phyloP scores from a whole-genome alignment of 2,113 vertebrate genomes.

The Zingel zingel region DNA sequence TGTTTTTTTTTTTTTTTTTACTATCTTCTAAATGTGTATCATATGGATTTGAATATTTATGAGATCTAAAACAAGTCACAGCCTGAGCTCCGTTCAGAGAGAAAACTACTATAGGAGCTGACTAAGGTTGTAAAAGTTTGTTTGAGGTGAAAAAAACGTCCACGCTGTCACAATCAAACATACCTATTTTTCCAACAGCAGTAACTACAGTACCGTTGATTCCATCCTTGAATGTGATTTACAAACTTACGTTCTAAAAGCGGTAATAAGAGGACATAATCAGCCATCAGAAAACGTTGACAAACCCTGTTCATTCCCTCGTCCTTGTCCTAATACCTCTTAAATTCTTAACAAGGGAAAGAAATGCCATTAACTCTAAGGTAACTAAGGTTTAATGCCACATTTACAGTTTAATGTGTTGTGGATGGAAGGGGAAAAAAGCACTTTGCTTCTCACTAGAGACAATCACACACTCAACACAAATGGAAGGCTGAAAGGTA shows the following conservation, averaged over 20 bases:
- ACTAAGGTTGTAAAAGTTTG: no score
- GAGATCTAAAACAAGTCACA: background rate
- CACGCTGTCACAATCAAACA: background rate
- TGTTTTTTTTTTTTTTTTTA: background rate
- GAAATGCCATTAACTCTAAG: slow-evolving; percentile 63
- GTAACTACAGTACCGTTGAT: background rate
- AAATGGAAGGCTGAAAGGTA: slow-evolving; percentile 51
- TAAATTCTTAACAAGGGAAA: slow-evolving; percentile 55
- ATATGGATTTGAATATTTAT: background rate
- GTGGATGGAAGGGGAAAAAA: slow-evolving; percentile 50
- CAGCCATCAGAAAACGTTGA: slow-evolving; percentile 50
- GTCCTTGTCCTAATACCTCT: slow-evolving; percentile 59
- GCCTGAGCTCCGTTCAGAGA: background rate
- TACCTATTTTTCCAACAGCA: background rate
- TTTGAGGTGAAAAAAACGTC: background rate
- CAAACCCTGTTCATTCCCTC: slow-evolving; percentile 38
- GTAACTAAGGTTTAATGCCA: slow-evolving; percentile 68
- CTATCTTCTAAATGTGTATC: background rate
- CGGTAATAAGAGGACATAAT: slow-evolving; percentile 20
- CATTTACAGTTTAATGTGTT: slow-evolving; percentile 73
- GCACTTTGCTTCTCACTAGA: slow-evolving; percentile 41
- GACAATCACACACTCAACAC: slow-evolving; percentile 51
- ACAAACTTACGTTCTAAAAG: slow-evolving; percentile 12
- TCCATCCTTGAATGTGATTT: slow-evolving; percentile 18
- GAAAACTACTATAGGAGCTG: background rate